Evolutionary conservation across 2,797 vertebrate genomes (phyloP).

Genomic region (Basileuterus tristriatus): DNA sequence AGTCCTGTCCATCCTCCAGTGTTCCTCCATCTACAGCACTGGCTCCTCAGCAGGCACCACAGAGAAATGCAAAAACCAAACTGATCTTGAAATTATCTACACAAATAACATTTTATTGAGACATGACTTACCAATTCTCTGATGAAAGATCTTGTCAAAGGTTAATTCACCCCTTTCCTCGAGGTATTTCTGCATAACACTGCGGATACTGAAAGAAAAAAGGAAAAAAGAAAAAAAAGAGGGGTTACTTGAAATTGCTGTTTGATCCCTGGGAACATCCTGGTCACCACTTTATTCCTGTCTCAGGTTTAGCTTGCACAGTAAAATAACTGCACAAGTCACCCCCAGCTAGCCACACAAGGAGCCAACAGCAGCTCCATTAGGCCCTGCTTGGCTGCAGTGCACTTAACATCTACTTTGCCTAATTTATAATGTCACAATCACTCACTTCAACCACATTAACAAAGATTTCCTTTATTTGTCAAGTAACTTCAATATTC

Average conservation of each 20-base stretch:
- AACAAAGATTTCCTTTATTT: conserved; percentile 54
- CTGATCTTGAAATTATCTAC: background rate
- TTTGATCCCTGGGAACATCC: background rate
- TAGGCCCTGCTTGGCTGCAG: background rate
- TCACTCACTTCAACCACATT: conserved; percentile 37
- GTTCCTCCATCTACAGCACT: background rate
- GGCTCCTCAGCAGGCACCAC: background rate
- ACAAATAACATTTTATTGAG: rapidly evolving
- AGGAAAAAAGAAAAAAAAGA: background rate
- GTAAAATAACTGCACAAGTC: background rate
- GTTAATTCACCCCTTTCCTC: conserved; percentile 93
- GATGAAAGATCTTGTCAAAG: conserved; percentile 98
- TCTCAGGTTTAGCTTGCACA: background rate
- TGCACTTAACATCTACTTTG: conserved; percentile 15
- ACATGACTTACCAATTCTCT: conserved; percentile 90
- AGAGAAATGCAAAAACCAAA: background rate
- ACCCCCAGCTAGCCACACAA: background rate
- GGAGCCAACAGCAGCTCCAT: background rate
- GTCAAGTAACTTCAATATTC: conserved; percentile 33
- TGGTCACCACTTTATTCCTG: background rate
- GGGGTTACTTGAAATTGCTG: background rate
- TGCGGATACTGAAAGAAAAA: conserved; percentile 88
- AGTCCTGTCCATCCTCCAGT: background rate
- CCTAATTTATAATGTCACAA: conserved; percentile 31
- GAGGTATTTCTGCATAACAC: conserved; percentile 99